Evolutionary conservation across 2,113 vertebrate species (phyloP).

Genomic region (Grammomys dolichurus): DNA sequence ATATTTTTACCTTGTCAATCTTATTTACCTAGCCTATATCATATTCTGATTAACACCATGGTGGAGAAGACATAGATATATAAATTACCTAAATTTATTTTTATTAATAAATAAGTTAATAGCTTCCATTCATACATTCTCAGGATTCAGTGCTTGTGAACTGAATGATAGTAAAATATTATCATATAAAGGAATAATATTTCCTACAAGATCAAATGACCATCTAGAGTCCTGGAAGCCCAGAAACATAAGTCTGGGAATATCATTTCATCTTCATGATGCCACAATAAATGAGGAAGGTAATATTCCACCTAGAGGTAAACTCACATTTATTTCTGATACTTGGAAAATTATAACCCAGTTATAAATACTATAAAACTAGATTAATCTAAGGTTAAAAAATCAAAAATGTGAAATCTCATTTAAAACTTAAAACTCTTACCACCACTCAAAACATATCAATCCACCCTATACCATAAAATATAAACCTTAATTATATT

Average conservation of each 20-base stretch:
- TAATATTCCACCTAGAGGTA: background rate
- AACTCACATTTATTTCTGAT: background rate
- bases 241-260: background rate
- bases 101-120: background rate
- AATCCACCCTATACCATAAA: background rate
- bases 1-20: background rate
- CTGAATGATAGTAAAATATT: background rate
- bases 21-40: background rate
- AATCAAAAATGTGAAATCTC: background rate
- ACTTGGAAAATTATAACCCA: background rate
- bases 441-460: background rate
- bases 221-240: background rate
- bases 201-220: background rate
- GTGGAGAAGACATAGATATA: background rate
- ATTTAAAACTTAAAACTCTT: background rate
- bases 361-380: background rate
- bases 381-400: background rate
- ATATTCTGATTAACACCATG: background rate
- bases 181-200: background rate
- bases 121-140: background rate
- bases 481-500: background rate
- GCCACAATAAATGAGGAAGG: background rate
- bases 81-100: background rate
- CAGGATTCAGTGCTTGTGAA: background rate
- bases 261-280: background rate